Evolutionary conservation across 2,888 invertebrate species (phyloP).

Genomic region (Heteropelma amictum): DNA sequence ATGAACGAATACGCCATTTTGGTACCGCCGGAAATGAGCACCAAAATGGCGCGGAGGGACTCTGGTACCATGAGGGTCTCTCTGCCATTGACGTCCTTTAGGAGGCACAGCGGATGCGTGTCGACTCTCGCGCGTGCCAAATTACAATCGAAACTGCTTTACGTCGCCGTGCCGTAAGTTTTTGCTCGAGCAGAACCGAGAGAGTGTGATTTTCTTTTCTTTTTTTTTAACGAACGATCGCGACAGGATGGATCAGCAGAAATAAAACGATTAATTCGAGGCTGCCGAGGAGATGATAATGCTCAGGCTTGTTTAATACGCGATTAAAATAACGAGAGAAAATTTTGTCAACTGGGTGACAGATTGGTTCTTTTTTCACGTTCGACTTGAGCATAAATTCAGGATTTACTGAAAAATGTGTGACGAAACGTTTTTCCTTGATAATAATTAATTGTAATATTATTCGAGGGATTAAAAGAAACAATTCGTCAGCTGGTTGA

Average conservation of each 20-base stretch:
- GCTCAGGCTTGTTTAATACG: too few species aligned
- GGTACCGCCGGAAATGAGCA: conserved; percentile 63
- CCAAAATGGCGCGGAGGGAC: conserved; percentile 71
- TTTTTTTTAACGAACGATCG: background rate
- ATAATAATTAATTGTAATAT: too few species aligned
- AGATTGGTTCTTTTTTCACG: too few species aligned
- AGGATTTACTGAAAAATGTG: too few species aligned
- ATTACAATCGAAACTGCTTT: conserved; percentile 70
- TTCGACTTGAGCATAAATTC: too few species aligned
- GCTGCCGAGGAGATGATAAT: too few species aligned
- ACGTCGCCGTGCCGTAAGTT: conserved; percentile 74
- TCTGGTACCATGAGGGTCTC: conserved; percentile 73
- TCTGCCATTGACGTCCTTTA: conserved; percentile 70
- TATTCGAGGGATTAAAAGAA: too few species aligned
- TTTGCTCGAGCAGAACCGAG: background rate
- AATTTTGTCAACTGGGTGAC: background rate
- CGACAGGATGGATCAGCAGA: background rate
- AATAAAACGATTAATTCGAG: too few species aligned
- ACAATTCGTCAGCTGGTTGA: too few species aligned
- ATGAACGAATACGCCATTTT: conserved; percentile 72
- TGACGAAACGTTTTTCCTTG: too few species aligned
- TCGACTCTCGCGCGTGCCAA: conserved; percentile 69
- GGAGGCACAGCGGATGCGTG: conserved; percentile 74
- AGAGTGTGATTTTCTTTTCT: background rate
- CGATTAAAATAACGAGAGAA: too few species aligned